Evolutionary conservation across 1,140 invertebrate species (phyloP), one percentile per base, ranked within the genome.

Genomic region (Mesaphorura yosii): DNA sequence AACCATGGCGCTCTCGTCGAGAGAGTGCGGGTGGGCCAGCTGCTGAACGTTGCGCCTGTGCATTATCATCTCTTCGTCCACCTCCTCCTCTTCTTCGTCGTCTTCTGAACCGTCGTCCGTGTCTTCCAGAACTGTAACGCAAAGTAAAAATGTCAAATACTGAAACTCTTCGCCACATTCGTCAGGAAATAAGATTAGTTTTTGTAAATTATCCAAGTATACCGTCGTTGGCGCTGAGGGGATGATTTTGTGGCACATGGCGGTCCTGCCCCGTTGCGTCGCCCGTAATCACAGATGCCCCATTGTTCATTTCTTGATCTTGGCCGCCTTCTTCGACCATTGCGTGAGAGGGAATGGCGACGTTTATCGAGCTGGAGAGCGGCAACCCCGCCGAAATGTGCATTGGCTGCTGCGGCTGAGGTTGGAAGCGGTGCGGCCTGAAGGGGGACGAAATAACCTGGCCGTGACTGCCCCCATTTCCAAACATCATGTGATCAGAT

Each of bases 51-150:
- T 37, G 28, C 5, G 10, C 27, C 29, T 48, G 20, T 29, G 6
- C 26, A 14, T 42, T 1, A 34, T 2, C 2, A 46, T 31, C 15
- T 40, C 37, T 6, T 52, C 50, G 0, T 50, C 51, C 17, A 42
- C 56, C 25, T 28, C 56, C 25, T 55, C 57, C 6, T 59, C 51
- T 15, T 59, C 57, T 1, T 59, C 57, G 0, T 51, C 49, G 4
- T 51, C 57, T 20, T 59, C 57, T 3, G 40, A 25, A 3, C 22
- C 34, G 7, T 55, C 57, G 12, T 55, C 52, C 25, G 22, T 34
- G n/a, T 54, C 57, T 4, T 55, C 48, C 17, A 57, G 34, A 39
- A 47, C 49, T 57, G 23, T 12, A 40, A 57, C 26, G 25, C 10
- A 23, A 27, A 34, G n/a, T 10, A 10, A 34, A 34, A 34, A 34